These are phyloP conservation scores for Brachionus angularis DNA, from an alignment of 1,140 invertebrate species.

Conservation along the genomic window DNA sequence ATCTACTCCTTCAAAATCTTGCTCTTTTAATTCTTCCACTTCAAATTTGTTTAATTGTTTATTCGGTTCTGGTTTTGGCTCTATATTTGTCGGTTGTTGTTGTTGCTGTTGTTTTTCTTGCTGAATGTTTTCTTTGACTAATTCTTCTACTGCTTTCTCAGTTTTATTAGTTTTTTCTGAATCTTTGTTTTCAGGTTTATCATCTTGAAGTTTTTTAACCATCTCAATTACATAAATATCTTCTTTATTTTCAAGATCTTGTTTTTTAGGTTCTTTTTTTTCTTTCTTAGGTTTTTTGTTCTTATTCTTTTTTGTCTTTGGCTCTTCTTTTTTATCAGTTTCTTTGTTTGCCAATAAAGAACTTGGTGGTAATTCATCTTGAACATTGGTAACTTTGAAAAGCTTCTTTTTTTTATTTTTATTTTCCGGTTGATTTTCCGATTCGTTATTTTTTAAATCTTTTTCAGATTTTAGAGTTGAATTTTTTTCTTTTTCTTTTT, in stretches of 20 bases:
- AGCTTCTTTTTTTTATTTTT: background rate
- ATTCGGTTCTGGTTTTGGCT: background rate
- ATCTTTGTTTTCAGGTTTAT: too few relatives aligned
- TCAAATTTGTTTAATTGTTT: background rate
- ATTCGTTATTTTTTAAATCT: too few relatives aligned
- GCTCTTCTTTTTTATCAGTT: background rate
- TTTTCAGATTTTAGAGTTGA: too few relatives aligned
- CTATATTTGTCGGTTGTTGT: background rate
- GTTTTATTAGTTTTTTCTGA: too few relatives aligned
- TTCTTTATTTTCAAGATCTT: background rate
- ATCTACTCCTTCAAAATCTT: conserved; percentile 14
- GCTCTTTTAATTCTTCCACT: background rate
- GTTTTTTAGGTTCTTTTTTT: background rate
- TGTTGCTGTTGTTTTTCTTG: too few relatives aligned
- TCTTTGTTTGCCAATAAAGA: background rate
- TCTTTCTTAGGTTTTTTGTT: background rate
- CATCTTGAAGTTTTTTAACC: conserved; percentile 31
- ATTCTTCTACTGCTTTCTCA: too few relatives aligned
- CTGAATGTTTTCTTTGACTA: too few relatives aligned
- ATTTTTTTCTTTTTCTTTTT: background rate
- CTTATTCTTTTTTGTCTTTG: background rate
- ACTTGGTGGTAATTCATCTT: conserved; percentile 5
- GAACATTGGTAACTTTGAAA: conserved; percentile 20
- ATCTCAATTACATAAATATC: conserved; percentile 27
- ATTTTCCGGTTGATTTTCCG: background rate